phyloP scores from a whole-genome alignment of 2,113 vertebrate genomes.

The Clarias gariepinus region DNA sequence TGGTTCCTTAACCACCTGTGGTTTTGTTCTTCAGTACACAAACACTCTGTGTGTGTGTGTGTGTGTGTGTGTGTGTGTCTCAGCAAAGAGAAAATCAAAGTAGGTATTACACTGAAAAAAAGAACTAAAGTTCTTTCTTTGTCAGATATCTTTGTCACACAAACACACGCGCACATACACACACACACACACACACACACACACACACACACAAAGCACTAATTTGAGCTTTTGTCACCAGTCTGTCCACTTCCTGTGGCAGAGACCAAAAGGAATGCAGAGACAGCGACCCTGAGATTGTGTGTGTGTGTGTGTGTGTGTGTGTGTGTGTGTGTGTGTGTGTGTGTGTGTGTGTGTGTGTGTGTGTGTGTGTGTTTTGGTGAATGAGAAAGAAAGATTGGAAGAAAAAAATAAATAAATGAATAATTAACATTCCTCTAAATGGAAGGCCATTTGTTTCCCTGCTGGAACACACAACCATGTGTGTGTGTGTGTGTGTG shows the following conservation, averaged over 20 bases:
- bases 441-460: neutral
- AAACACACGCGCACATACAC: constrained; percentile 27
- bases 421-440: constrained; percentile 11
- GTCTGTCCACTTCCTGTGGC: constrained; percentile 84
- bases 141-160: constrained; percentile 18
- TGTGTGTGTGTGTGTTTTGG: too few species aligned
- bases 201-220: constrained; percentile 62
- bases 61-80: constrained; percentile 15
- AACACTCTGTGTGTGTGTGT: constrained; percentile 41
- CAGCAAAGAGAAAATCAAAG: constrained; percentile 60
- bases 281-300: constrained; percentile 25
- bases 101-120: constrained; percentile 61
- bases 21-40: constrained; percentile 50
- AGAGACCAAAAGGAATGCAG: constrained; percentile 50
- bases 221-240: constrained; percentile 78
- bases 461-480: neutral
- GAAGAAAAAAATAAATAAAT: constrained; percentile 7
- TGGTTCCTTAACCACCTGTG: constrained; percentile 34
- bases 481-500: neutral
- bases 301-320: constrained; percentile 40
- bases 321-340: constrained; percentile 16
- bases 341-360: too few species aligned
- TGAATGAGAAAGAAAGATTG: neutral
- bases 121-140: neutral
- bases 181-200: constrained; percentile 29